These are phyloP conservation scores for Pseudorhiza aurosa DNA, from an alignment of 30 jellyfish, hydroid and myxozoan species.

Conservation along the genomic window DNA sequence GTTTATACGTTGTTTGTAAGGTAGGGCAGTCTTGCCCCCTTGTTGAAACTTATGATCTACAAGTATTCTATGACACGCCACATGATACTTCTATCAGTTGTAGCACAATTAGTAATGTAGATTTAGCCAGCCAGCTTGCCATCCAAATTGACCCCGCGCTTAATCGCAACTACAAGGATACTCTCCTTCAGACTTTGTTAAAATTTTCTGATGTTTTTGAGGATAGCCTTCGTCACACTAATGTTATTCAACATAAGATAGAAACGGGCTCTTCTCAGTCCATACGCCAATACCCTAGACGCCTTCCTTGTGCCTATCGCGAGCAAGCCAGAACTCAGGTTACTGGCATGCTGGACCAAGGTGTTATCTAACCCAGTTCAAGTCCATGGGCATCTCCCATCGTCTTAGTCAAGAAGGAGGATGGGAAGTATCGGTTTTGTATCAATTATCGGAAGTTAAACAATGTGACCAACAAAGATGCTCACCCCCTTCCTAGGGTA, in stretches of 20 bases:
- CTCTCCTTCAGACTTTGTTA: conserved; percentile 15
- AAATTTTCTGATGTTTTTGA: conserved; percentile 61
- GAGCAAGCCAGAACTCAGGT: conserved; percentile 36
- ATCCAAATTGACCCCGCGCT: conserved; percentile 1
- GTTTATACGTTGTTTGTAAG: conserved; percentile 34
- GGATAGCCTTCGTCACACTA: conserved; percentile 45
- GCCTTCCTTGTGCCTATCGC: conserved; percentile 38
- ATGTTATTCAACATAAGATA: conserved; percentile 37
- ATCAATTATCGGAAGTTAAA: conserved; percentile 53
- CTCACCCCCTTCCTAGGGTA: conserved; percentile 61
- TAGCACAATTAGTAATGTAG: no score
- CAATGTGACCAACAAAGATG: conserved; percentile 47
- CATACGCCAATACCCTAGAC: conserved; percentile 47
- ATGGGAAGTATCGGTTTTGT: conserved; percentile 42
- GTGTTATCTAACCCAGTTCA: conserved; percentile 39
- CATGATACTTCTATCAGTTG: not conserved
- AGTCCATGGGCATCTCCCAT: conserved; percentile 67
- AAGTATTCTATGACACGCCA: not conserved
- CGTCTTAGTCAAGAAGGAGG: conserved; percentile 48
- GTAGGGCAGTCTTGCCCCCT: conserved; percentile 36
- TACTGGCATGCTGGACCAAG: conserved; percentile 28
- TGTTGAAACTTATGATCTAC: conserved; percentile 15
- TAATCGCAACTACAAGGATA: not conserved
- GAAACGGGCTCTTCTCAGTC: conserved; percentile 62
- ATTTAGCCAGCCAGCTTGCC: not conserved